Base-by-base conservation (phyloP, 2,888 invertebrate genomes). In the Oligia latruncula region DNA sequence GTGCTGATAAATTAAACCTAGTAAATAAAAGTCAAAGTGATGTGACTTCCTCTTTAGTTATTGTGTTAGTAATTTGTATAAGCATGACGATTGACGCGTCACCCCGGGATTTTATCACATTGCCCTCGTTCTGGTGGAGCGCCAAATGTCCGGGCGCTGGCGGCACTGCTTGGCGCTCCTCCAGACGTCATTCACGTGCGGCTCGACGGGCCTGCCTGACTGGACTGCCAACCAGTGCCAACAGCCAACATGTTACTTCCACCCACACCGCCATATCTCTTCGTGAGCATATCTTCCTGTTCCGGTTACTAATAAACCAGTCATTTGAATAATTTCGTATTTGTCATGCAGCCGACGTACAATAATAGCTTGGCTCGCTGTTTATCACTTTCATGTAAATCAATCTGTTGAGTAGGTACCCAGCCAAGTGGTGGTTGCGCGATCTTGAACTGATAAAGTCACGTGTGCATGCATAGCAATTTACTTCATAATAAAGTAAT, bases 111-210 rank as follows among this genome's bases (percentile, higher is more conserved):
- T 92, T 90, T 92, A 93, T 93, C 93, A 92, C 92, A 92, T 92
- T 93, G 92, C 90, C 91, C 92, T 89, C 91, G 87, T 93, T 94
- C 92, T 93, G 93, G 91, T 94, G 90, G 82, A 82, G 84, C 89
- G 95, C 94, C 94, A 95, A 95, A 91, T 92, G 90, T 88, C 89
- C 89, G 87, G 90, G 88, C 90, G 87, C 88, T 90, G 90, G 90
- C 90, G 89, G 85, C 88, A 88, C 90, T 87, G 87, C 80, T 90
- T 92, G 92, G 92, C 88, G 62, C 9, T 58, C 62, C 82, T 93
- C 95, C 93, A 94, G 90, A 80, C 87, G 90, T 93, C 92, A 94
- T 95, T 95, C 95, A 94, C 92, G 90, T 92, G 91, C 85, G 89
- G 86, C 90, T 86, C 84, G 90, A 87, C 52, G 85, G 84, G 49